Evolutionary conservation across 1,140 invertebrate genomes (phyloP), one percentile per base, ranked within the genome.

Genomic region (Drosophila insularis): DNA sequence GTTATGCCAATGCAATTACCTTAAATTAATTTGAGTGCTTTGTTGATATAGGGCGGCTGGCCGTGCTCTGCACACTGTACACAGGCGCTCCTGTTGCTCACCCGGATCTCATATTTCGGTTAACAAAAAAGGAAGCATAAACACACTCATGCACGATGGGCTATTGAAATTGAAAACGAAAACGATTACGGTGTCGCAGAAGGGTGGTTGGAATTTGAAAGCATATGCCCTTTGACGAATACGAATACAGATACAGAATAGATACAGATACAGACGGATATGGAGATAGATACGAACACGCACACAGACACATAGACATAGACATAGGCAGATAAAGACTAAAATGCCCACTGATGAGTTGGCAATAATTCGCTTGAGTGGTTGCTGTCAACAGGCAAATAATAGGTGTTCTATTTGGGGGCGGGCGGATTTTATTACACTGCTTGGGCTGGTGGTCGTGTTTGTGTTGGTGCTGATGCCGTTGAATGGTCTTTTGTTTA

Each of bases 291-390:
- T 17, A 2, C 2, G 17, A 23, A 27, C 17, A 19, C 17, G 21
- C 17, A 50, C 43, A 21, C 7, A 55, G 7, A 55, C 53, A 35
- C 10, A 58, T 10, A 8, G 4, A 35, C 37, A 61, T 3, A 61
- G 11, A 66, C 40, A 60, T 56, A 71, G 66, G 66, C 74, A 86
- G 74, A 86, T 79, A 87, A 82, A 79, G 75, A 70, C 76, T 71
- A 82, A 86, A 87, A 89, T 89, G 67, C 82, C 82, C 80, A 87
- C 82, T 87, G 82, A 87, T 87, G 82, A 87, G 82, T 82, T 87
- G 82, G 82, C 80, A 87, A 87, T 87, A 87, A 87, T 87, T 87
- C 84, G 82, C 71, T 80, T 87, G 82, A 87, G 84, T 87, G 79
- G 82, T 73, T 87, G 75, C 84, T 87, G 84, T 82, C 82, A 87